Evolutionary conservation across 2,797 vertebrate species (phyloP).

Genomic region (Malacoraja senta): DNA sequence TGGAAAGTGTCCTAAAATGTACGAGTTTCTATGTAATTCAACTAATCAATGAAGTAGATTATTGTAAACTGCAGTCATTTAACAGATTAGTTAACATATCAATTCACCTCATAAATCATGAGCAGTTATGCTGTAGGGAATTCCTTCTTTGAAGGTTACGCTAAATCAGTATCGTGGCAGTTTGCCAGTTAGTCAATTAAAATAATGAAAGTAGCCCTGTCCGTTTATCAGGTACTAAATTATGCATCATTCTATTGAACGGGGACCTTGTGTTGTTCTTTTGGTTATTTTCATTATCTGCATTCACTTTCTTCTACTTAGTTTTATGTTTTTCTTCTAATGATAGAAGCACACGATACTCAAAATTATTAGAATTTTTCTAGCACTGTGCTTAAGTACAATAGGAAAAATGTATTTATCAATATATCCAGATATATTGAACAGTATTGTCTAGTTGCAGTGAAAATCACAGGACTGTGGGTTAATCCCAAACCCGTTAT

Average conservation of each 20-base stretch:
- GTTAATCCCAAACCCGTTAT: too few species aligned
- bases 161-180: neutral
- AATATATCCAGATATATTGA: neutral
- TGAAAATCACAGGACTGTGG: neutral
- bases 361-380: neutral
- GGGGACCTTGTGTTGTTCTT: neutral
- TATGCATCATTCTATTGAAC: neutral
- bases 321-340: neutral
- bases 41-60: neutral
- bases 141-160: neutral
- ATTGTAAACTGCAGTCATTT: neutral
- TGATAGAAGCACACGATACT: neutral
- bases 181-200: neutral
- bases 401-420: neutral
- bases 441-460: neutral
- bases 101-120: neutral
- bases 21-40: neutral
- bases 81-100: neutral
- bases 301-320: neutral
- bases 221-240: neutral
- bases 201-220: neutral
- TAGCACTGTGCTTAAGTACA: too few species aligned
- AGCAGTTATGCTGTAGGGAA: neutral
- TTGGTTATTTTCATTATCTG: neutral
- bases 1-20: neutral